phyloP scores from a whole-genome alignment of 2,888 invertebrate species.

The Clostera curtula region DNA sequence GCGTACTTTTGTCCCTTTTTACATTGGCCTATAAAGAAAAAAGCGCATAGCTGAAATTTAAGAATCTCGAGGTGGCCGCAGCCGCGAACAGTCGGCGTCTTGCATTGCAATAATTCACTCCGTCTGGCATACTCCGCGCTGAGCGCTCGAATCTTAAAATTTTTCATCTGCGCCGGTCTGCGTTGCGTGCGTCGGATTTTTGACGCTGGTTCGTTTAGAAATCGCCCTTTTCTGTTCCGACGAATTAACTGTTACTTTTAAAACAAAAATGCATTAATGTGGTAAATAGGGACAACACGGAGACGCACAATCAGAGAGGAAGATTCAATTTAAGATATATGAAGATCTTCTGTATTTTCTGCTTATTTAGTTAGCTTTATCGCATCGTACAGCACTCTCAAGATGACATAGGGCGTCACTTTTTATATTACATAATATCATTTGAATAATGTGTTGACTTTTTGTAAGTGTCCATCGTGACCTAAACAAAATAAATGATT shows the following conservation, averaged over 20 bases:
- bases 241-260: conserved; percentile 2
- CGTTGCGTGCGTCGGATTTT: conserved; percentile 32
- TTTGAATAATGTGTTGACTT: no score
- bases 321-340: no score
- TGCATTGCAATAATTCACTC: conserved; percentile 38
- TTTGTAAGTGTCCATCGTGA: no score
- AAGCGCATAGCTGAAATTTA: conserved; percentile 19
- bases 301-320: no score
- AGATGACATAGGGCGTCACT: no score
- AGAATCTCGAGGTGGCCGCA: conserved; percentile 4
- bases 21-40: conserved; percentile 4
- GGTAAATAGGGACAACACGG: background rate
- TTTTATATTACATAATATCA: no score
- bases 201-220: conserved; percentile 48
- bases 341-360: no score
- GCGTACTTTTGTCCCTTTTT: conserved; percentile 2
- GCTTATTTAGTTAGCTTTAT: no score
- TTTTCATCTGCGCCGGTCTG: conserved; percentile 34
- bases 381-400: no score
- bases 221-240: conserved; percentile 25
- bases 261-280: background rate
- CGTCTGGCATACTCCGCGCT: conserved; percentile 34
- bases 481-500: no score
- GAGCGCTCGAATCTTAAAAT: conserved; percentile 39
- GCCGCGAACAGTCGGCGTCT: conserved; percentile 4